A percentile compares a stretch with the other conserved stretches of the same genome.
Conservation (phyloP, 2,888 invertebrate genomes). For the Cataglyphis livida region DNA sequence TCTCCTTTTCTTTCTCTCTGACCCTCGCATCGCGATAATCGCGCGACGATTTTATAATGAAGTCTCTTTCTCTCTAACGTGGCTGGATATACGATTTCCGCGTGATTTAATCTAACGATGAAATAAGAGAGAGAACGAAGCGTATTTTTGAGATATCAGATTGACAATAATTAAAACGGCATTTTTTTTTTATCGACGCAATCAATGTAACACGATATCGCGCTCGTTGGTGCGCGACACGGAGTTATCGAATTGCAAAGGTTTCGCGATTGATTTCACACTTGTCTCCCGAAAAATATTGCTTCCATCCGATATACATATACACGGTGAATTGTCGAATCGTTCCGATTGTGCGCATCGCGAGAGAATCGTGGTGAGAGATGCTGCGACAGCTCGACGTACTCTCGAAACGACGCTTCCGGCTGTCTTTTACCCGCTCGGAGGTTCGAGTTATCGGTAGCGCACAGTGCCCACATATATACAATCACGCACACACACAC, state of each 20-base stretch:
- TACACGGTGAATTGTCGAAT: neutral
- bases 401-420: neutral
- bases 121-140: neutral
- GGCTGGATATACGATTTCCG: constrained; percentile 3
- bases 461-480: neutral
- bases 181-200: constrained; percentile 11
- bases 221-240: neutral
- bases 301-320: neutral
- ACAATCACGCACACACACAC: neutral
- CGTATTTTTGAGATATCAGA: constrained; percentile 6
- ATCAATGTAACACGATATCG: constrained; percentile 1
- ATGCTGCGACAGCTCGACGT: neutral
- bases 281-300: constrained; percentile 26
- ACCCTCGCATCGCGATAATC: constrained; percentile 2
- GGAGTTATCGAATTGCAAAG: constrained; percentile 23
- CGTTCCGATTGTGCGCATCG: neutral
- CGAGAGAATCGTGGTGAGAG: neutral
- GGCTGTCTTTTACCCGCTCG: constrained; percentile 4
- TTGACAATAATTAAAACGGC: constrained; percentile 14
- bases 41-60: neutral
- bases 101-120: constrained; percentile 14
- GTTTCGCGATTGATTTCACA: constrained; percentile 22
- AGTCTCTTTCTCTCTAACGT: neutral
- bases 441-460: constrained; percentile 25
- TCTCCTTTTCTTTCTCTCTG: neutral